phyloP scores from a whole-genome alignment of 2,888 invertebrate species.

The Cheilosia pagana region DNA sequence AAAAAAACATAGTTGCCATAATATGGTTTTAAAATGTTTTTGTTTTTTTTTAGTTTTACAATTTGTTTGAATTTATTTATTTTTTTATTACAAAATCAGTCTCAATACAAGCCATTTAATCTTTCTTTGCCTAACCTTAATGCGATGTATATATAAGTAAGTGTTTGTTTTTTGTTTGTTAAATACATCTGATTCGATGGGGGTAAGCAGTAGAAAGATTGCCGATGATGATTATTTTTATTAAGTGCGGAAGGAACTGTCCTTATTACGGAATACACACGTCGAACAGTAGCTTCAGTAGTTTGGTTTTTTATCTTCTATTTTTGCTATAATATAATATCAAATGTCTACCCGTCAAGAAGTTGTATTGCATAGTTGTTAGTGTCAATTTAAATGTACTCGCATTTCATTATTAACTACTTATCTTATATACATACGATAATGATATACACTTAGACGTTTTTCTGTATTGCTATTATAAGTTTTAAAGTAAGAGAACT shows the following conservation, averaged over 20 bases:
- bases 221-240: conserved; percentile 42
- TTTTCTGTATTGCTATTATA: conserved; percentile 40
- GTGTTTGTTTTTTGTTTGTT: conserved; percentile 18
- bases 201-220: conserved; percentile 69
- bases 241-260: conserved; percentile 33
- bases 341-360: conserved; percentile 54
- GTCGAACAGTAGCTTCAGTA: neutral
- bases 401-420: conserved; percentile 6
- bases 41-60: conserved; percentile 58
- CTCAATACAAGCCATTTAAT: conserved; percentile 80
- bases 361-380: conserved; percentile 49
- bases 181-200: conserved; percentile 53
- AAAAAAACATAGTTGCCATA: conserved; percentile 47
- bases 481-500: conserved; percentile 19
- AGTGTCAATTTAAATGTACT: conserved; percentile 19
- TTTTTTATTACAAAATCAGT: conserved; percentile 80
- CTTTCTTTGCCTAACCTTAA: conserved; percentile 63
- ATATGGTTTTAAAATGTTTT: conserved; percentile 40
- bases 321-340: conserved; percentile 34
- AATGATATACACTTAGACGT: conserved; percentile 27
- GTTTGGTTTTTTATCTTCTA: neutral
- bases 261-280: conserved; percentile 23
- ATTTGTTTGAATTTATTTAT: conserved; percentile 47
- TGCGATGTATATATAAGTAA: conserved; percentile 23
- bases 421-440: conserved; percentile 20